These are phyloP conservation scores for Orchesellides sinensis DNA, from an alignment of 2,888 invertebrate genomes.

Conservation along the genomic window DNA sequence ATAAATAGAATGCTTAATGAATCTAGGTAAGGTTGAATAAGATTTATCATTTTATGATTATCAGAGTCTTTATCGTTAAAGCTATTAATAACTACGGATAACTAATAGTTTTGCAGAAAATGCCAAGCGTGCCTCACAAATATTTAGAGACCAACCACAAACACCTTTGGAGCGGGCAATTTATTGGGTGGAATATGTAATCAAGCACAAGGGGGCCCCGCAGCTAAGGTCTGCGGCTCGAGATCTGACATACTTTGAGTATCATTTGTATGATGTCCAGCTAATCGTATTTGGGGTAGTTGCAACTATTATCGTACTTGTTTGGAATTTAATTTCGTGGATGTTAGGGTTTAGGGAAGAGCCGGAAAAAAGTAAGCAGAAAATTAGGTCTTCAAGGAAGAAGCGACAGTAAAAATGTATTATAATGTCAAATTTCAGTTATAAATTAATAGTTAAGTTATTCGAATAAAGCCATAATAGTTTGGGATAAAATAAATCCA, in stretches of 20 bases:
- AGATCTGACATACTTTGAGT: constrained; percentile 75
- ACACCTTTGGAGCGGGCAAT: constrained; percentile 76
- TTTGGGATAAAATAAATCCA: too few relatives aligned
- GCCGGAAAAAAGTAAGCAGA: background rate
- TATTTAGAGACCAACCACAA: constrained; percentile 73
- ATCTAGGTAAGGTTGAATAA: constrained; percentile 77
- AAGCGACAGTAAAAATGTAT: background rate
- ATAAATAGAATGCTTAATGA: constrained; percentile 78
- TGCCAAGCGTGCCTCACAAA: constrained; percentile 41
- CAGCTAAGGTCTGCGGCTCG: constrained; percentile 74
- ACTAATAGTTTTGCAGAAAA: constrained; percentile 33
- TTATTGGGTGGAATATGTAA: constrained; percentile 76
- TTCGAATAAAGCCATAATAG: too few relatives aligned
- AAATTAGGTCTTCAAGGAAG: background rate
- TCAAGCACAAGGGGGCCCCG: constrained; percentile 75
- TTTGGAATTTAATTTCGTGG: constrained; percentile 37
- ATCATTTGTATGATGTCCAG: constrained; percentile 74
- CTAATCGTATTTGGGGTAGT: constrained; percentile 35
- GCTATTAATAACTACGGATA: background rate
- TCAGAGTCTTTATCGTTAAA: constrained; percentile 36
- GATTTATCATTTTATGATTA: background rate
- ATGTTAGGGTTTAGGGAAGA: background rate
- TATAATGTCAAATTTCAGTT: too few relatives aligned
- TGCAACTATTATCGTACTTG: constrained; percentile 3
- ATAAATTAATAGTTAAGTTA: too few relatives aligned